Percentiles rank a stretch among this genome's conserved stretches.
phyloP scores from a whole-genome alignment of 2,797 vertebrate genomes.

The Brachyrhaphis roseni region DNA sequence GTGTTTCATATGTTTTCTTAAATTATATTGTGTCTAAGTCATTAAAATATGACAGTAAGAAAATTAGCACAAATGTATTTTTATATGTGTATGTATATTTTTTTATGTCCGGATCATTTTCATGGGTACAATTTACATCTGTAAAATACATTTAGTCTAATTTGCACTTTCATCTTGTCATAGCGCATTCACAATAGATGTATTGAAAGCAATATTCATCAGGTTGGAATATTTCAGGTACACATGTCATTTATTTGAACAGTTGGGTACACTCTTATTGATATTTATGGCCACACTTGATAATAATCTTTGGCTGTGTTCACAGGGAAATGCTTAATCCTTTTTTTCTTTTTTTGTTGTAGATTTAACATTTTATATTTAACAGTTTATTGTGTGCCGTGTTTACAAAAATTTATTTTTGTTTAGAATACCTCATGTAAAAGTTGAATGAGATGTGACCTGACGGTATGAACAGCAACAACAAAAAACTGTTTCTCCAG shows the following conservation, averaged over 20 bases:
- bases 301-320: neutral
- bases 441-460: neutral
- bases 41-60: no score
- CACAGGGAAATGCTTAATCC: neutral
- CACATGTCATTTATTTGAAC: neutral
- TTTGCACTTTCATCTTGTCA: neutral
- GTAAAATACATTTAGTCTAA: neutral
- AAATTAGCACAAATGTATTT: no score
- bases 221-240: neutral
- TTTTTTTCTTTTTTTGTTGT: neutral
- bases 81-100: neutral
- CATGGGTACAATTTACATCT: neutral
- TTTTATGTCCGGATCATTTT: neutral
- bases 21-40: no score
- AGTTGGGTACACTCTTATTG: neutral
- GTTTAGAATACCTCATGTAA: neutral
- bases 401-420: neutral
- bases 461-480: neutral
- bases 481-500: neutral
- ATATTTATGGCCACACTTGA: neutral
- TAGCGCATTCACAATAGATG: neutral
- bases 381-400: neutral
- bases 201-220: neutral
- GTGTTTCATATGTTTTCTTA: no score
- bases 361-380: neutral